Conservation (phyloP, 2,888 invertebrate species). For the Brachynemurus nebulosus region DNA sequence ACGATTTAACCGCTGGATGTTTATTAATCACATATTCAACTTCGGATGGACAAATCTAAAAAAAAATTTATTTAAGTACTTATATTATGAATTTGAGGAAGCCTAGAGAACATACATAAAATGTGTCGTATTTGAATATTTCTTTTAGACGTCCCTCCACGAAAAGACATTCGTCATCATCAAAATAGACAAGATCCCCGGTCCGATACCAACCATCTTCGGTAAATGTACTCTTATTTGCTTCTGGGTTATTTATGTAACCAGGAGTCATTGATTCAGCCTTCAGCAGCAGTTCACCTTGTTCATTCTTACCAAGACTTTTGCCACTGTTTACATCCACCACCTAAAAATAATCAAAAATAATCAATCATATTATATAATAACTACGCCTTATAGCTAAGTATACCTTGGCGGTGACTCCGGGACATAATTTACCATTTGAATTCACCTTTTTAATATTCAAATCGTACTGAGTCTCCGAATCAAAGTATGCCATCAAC, state of each 20-base stretch:
- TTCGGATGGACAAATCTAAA: too few species aligned
- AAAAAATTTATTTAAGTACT: too few species aligned
- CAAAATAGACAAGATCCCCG: background rate
- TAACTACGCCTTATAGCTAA: too few species aligned
- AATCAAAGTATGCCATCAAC: background rate
- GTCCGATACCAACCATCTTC: constrained; percentile 1
- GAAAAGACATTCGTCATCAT: constrained; percentile 2
- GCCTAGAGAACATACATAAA: too few species aligned
- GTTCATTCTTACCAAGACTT: background rate
- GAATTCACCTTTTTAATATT: background rate
- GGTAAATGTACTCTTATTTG: background rate
- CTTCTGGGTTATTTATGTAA: background rate
- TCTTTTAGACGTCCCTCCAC: background rate
- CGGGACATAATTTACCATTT: background rate
- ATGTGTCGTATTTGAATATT: background rate
- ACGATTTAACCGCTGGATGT: background rate
- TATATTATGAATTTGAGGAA: too few species aligned
- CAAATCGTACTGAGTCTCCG: background rate
- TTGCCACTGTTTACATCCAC: background rate
- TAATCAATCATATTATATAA: too few species aligned
- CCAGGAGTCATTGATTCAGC: background rate
- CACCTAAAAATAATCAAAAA: too few species aligned
- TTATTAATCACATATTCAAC: background rate
- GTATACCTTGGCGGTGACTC: background rate
- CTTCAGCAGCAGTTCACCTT: constrained; percentile 2